These are phyloP conservation scores for Pungitius pungitius DNA, from an alignment of 2,113 vertebrate genomes.

Conservation along the genomic window DNA sequence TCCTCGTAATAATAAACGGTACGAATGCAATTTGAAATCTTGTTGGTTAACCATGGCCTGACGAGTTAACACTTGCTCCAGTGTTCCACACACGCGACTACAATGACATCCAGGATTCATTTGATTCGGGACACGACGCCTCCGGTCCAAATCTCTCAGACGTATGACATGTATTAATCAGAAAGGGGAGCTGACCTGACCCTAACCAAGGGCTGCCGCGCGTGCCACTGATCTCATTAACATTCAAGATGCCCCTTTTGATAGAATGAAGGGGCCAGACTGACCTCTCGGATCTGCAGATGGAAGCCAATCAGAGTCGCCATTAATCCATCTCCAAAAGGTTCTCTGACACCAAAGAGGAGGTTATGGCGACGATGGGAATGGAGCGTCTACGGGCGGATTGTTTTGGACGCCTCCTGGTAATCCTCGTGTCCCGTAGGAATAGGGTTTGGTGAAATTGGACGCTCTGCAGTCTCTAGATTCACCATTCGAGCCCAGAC, in stretches of 20 bases:
- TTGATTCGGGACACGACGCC: neutral
- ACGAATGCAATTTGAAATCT: too few relatives aligned
- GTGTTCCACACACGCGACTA: neutral
- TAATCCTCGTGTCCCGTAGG: neutral
- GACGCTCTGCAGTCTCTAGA: neutral
- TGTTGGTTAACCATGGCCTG: too few relatives aligned
- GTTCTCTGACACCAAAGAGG: neutral
- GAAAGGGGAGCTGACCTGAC: constrained; percentile 1
- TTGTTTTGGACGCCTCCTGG: too few relatives aligned
- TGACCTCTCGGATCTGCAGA: constrained; percentile 42
- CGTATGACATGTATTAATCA: neutral
- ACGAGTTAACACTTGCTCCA: too few relatives aligned
- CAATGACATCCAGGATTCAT: neutral
- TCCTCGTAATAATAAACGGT: too few relatives aligned
- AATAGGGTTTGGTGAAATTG: constrained; percentile 18
- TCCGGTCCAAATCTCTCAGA: neutral
- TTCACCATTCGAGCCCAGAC: neutral
- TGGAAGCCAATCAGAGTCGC: constrained; percentile 54
- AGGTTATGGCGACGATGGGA: too few relatives aligned
- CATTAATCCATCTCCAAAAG: constrained; percentile 36
- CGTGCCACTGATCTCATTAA: constrained; percentile 52
- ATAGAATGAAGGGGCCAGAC: constrained; percentile 48
- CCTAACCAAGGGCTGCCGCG: constrained; percentile 14
- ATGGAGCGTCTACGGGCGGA: too few relatives aligned
- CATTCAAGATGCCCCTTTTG: constrained; percentile 34